Evolutionary conservation across 2,113 vertebrate genomes (phyloP), one percentile per base, ranked within the genome.

Genomic region (Elaphurus davidianus): DNA sequence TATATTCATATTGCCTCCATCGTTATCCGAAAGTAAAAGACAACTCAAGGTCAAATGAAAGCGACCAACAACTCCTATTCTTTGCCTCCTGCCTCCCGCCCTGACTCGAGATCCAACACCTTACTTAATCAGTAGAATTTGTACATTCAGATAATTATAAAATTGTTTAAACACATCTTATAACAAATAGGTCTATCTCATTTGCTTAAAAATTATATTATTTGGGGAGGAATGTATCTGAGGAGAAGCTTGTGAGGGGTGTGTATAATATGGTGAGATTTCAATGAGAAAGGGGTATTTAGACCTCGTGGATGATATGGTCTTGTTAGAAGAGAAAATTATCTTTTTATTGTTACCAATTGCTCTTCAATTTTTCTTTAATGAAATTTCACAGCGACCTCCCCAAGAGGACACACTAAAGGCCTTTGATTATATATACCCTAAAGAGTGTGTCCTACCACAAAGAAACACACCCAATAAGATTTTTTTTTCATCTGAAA

Each of bases 401-500:
- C 95, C 97, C 97, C 54, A 91, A 98, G 95, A 97, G 92, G 95
- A 96, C 87, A 87, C 87, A 98, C 79, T 94, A 76, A 96, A 98
- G 99, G 99, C 98, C 99, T 98, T 98, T 99, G 97, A 98, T 96
- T 98, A 94, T 85, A 97, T 89, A 97, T 94, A 93, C 94, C 98
- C 92, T 98, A 85, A 94, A 97, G 94, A 98, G 99, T 98, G 98
- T 52, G 95, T 36, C 98, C 64, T 94, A 94, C 96, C 67, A 97
- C 94, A 98, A 98, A 99, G 89, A 98, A 47, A 98, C 96, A 98
- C 52, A 93, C 83, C 86, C 97, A 97, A 4, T 96, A 97, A 97
- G 98, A 98, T 98, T 98, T 98, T 97, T 71, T 98, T 97, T 98
- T 96, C 98, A 98, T 98, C 97, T 97, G 98, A 99, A 99, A 99